phyloP scores from a whole-genome alignment of 1,140 invertebrate genomes.

The Hormaphis cornu region DNA sequence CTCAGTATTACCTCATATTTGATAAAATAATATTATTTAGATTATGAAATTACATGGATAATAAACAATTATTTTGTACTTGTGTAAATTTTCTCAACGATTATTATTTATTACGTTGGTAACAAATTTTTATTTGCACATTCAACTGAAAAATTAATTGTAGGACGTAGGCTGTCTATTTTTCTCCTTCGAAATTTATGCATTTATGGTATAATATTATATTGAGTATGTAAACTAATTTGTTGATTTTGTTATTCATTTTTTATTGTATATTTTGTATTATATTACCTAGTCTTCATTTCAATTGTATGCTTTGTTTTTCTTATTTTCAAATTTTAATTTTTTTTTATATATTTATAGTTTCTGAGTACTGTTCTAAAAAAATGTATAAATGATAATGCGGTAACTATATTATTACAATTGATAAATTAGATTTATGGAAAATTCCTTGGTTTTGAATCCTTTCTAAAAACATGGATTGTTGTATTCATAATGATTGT shows the following conservation, averaged over 20 bases:
- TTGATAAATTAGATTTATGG: no score
- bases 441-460: no score
- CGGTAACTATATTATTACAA: no score
- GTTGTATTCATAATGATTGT: no score
- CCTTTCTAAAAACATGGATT: no score
- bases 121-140: slow-evolving; percentile 29
- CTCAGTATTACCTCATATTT: slow-evolving; percentile 19
- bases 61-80: slow-evolving; percentile 20
- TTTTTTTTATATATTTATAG: slow-evolving; percentile 7
- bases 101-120: not conserved
- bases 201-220: slow-evolving; percentile 6
- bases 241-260: slow-evolving; percentile 26
- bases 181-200: not conserved
- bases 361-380: no score
- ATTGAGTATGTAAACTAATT: not conserved
- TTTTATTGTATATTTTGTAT: slow-evolving; percentile 30
- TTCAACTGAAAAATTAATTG: not conserved
- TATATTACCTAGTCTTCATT: slow-evolving; percentile 12
- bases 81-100: not conserved
- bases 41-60: not conserved
- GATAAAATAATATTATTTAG: slow-evolving; percentile 13
- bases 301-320: slow-evolving; percentile 20
- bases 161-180: no score
- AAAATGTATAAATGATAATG: no score
- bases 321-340: slow-evolving; percentile 24